Conservation (phyloP, 2,797 vertebrate genomes). For the Poeciliopsis presidionis region DNA sequence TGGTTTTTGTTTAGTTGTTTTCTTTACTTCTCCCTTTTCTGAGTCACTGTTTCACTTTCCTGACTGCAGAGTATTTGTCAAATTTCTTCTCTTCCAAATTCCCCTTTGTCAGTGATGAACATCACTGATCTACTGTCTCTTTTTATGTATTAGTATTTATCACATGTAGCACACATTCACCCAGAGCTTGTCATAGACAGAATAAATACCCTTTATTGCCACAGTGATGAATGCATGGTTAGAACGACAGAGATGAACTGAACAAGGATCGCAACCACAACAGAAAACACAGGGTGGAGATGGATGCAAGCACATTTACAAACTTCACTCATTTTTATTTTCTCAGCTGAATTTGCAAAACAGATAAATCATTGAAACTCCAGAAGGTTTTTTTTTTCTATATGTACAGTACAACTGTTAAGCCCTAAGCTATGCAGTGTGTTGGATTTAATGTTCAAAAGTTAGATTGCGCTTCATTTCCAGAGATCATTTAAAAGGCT, state of each 20-base stretch:
- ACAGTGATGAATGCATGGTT: constrained; percentile 50
- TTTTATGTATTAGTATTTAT: background rate
- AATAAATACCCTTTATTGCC: constrained; percentile 71
- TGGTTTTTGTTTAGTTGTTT: background rate
- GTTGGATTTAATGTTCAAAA: constrained; percentile 20
- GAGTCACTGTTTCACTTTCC: background rate
- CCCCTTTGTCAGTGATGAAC: background rate
- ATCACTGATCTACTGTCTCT: background rate
- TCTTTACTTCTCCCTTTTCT: background rate
- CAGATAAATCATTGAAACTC: constrained; percentile 26
- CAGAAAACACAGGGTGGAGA: constrained; percentile 25
- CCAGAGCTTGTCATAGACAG: constrained; percentile 42
- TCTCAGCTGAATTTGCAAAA: constrained; percentile 26
- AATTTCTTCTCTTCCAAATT: background rate
- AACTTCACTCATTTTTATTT: constrained; percentile 19
- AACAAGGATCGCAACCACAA: constrained; percentile 31
- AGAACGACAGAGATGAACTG: constrained; percentile 43
- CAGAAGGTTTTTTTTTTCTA: constrained; percentile 6
- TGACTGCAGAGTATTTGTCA: background rate
- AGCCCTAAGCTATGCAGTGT: background rate
- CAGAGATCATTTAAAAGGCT: constrained; percentile 3
- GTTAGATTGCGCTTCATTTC: constrained; percentile 15
- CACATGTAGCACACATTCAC: constrained; percentile 12
- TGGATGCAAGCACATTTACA: constrained; percentile 37
- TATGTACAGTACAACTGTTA: constrained; percentile 38